Percentiles rank a stretch among this genome's conserved stretches.
phyloP scores from a whole-genome alignment of 2,797 vertebrate genomes.

The Brachyrhaphis roseni region DNA sequence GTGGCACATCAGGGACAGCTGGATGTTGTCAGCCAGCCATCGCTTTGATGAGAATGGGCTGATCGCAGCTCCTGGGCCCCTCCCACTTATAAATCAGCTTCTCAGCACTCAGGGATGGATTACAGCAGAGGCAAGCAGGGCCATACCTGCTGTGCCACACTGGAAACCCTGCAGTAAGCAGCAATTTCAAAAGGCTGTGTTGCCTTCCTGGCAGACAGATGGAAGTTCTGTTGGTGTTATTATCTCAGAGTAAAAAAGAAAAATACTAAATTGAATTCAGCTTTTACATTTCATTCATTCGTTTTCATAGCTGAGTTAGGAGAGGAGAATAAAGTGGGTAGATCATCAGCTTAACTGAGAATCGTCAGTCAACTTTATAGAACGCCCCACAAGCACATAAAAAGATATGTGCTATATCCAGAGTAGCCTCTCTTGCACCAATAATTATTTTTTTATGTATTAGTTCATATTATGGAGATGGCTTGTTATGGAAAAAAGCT shows the following conservation, averaged over 20 bases:
- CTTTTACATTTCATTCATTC: background rate
- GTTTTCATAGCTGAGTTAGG: background rate
- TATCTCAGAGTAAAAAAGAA: background rate
- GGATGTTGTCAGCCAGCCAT: conserved; percentile 75
- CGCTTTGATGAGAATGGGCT: conserved; percentile 75
- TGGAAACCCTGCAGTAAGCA: conserved; percentile 48
- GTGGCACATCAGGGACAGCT: conserved; percentile 76
- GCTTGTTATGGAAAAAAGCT: background rate
- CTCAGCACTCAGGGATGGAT: conserved; percentile 54
- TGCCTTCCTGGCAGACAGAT: conserved; percentile 18
- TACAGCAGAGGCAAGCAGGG: conserved; percentile 41
- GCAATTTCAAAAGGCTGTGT: conserved; percentile 30
- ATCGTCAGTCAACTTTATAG: background rate
- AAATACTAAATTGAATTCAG: background rate
- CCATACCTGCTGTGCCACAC: conserved; percentile 41
- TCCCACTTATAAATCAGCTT: conserved; percentile 74
- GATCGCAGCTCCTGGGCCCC: conserved; percentile 69
- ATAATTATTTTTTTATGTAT: background rate
- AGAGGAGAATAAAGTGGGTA: background rate
- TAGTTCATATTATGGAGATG: background rate
- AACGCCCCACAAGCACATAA: background rate
- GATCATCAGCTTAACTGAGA: background rate
- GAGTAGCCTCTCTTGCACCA: background rate
- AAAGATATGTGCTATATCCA: background rate
- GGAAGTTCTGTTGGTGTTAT: background rate